Conservation (phyloP, 92 coral and sea anemone species). For the Epizoanthus rinbou region DNA sequence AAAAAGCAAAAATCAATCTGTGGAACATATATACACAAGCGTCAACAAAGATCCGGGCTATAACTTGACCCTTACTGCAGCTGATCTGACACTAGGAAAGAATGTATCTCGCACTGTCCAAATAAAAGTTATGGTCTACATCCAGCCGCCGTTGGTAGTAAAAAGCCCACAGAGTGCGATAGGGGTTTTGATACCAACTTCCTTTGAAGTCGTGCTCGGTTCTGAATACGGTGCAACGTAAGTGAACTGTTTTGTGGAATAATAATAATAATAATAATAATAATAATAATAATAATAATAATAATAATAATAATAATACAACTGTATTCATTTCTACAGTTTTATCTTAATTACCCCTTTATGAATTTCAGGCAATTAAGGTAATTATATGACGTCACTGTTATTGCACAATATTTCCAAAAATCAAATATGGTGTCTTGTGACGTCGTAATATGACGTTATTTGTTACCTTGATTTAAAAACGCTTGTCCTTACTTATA, state of each 20-base stretch:
- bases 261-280: too few relatives aligned
- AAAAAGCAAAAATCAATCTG: not conserved
- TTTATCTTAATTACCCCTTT: too few relatives aligned
- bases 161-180: not conserved
- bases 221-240: not conserved
- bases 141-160: constrained; percentile 17
- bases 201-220: constrained; percentile 18
- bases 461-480: too few relatives aligned
- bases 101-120: not conserved
- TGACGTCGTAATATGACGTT: too few relatives aligned
- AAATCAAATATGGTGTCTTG: too few relatives aligned
- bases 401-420: too few relatives aligned
- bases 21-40: not conserved
- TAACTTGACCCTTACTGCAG: not conserved
- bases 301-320: too few relatives aligned
- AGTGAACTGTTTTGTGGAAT: not conserved
- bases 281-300: too few relatives aligned
- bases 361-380: too few relatives aligned
- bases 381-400: too few relatives aligned
- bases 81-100: not conserved
- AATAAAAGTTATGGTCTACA: not conserved
- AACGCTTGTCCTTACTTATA: too few relatives aligned
- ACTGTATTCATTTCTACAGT: too few relatives aligned
- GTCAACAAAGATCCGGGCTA: constrained; percentile 3
- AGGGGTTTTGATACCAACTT: not conserved